phyloP scores from a whole-genome alignment of 2,888 invertebrate genomes.

The Dryomyza anilis region DNA sequence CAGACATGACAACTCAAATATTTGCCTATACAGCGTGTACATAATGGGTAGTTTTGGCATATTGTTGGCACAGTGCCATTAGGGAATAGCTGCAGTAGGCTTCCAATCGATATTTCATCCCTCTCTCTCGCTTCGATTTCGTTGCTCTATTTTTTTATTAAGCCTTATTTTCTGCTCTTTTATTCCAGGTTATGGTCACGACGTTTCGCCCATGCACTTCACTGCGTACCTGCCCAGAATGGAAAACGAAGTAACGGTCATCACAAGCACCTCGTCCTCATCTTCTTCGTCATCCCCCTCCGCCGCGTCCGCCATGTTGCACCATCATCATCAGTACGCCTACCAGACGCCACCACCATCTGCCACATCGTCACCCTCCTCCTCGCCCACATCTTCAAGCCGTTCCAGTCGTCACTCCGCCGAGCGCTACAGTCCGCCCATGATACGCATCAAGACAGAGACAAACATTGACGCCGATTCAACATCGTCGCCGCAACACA shows the following conservation, averaged over 20 bases:
- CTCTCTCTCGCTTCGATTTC: not conserved
- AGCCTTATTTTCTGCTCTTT: constrained; percentile 23
- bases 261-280: constrained; percentile 53
- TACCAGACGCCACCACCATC: constrained; percentile 56
- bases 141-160: not conserved
- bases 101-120: constrained; percentile 13
- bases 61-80: constrained; percentile 7
- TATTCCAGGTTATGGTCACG: constrained; percentile 75
- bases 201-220: constrained; percentile 77
- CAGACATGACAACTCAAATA: constrained; percentile 19
- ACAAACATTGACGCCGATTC: constrained; percentile 33
- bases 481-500: constrained; percentile 19
- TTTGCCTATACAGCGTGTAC: constrained; percentile 11
- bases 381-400: constrained; percentile 60
- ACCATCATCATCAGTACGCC: constrained; percentile 38
- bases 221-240: constrained; percentile 74
- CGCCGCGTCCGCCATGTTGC: constrained; percentile 32
- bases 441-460: constrained; percentile 55
- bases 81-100: not conserved
- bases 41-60: not conserved
- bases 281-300: constrained; percentile 38
- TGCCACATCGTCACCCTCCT: constrained; percentile 56
- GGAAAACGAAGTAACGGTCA: constrained; percentile 67
- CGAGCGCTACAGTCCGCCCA: constrained; percentile 37
- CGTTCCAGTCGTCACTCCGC: constrained; percentile 39